Percentiles rank a stretch among this genome's conserved stretches.
Conservation (phyloP, 2,113 vertebrate species). For the Toxotes chatareus region DNA sequence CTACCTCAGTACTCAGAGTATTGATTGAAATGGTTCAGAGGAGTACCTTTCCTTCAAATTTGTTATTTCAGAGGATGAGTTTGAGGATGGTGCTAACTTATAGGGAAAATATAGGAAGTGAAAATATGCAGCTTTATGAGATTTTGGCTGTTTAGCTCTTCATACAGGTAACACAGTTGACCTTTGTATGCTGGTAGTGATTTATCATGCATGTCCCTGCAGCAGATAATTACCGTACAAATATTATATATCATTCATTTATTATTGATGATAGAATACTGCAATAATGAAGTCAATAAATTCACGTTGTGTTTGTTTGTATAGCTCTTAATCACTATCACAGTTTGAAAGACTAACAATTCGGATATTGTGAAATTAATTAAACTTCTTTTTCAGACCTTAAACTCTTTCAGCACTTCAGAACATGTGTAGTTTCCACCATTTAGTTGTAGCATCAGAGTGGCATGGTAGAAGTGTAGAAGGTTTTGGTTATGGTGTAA, state of each 20-base stretch:
- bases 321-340: constrained; percentile 19
- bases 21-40: background rate
- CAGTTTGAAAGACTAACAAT: constrained; percentile 1
- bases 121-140: constrained; percentile 18
- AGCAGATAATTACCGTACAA: constrained; percentile 42
- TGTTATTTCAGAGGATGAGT: background rate
- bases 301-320: constrained; percentile 13
- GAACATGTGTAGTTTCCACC: background rate
- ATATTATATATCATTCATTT: constrained; percentile 46
- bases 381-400: background rate
- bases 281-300: constrained; percentile 30
- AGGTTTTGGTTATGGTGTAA: background rate
- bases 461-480: background rate
- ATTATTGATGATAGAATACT: constrained; percentile 8
- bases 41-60: background rate
- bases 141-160: constrained; percentile 36
- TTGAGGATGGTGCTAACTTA: background rate
- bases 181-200: constrained; percentile 43
- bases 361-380: background rate
- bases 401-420: constrained; percentile 23
- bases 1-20: background rate
- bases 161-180: constrained; percentile 27
- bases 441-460: constrained; percentile 11
- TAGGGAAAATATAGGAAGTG: background rate
- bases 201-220: constrained; percentile 35